These are phyloP conservation scores for Buceros bicornis DNA, from an alignment of 2,797 vertebrate genomes.

Conservation along the genomic window DNA sequence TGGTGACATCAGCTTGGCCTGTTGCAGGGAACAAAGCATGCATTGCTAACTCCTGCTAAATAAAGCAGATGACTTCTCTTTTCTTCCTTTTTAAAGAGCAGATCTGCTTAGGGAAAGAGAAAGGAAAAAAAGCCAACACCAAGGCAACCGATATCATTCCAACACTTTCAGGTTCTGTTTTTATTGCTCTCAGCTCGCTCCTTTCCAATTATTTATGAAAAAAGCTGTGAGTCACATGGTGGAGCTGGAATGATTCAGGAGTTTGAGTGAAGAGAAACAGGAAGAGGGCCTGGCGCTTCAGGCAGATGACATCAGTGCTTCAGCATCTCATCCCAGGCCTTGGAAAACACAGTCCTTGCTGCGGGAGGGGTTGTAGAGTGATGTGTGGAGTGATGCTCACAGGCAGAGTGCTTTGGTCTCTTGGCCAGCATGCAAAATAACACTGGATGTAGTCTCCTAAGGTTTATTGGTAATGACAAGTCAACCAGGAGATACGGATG, in stretches of 20 bases:
- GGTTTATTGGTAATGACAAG: not conserved
- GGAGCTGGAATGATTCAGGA: conserved; percentile 64
- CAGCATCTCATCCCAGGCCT: conserved; percentile 13
- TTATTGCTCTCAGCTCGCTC: conserved; percentile 51
- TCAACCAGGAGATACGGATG: not conserved
- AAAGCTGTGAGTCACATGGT: conserved; percentile 43
- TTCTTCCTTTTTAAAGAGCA: conserved; percentile 18
- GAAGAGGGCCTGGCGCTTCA: conserved; percentile 48
- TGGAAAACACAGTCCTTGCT: conserved; percentile 36
- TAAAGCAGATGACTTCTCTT: conserved; percentile 44
- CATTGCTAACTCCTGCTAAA: conserved; percentile 29
- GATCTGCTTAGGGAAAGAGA: not conserved
- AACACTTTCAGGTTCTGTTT: conserved; percentile 62
- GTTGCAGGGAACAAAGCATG: not conserved
- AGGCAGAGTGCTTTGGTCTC: conserved; percentile 14
- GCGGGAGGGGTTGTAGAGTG: not conserved
- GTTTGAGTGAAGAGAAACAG: conserved; percentile 61
- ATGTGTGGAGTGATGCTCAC: not conserved
- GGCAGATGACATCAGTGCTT: conserved; percentile 69
- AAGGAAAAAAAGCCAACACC: not conserved
- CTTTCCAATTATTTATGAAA: conserved; percentile 65
- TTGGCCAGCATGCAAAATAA: not conserved
- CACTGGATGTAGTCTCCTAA: not conserved
- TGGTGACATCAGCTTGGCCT: conserved; percentile 47
- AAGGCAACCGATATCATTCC: not conserved